These are phyloP conservation scores for Heliconius himera DNA, from an alignment of 1,140 invertebrate species.

Conservation along the genomic window DNA sequence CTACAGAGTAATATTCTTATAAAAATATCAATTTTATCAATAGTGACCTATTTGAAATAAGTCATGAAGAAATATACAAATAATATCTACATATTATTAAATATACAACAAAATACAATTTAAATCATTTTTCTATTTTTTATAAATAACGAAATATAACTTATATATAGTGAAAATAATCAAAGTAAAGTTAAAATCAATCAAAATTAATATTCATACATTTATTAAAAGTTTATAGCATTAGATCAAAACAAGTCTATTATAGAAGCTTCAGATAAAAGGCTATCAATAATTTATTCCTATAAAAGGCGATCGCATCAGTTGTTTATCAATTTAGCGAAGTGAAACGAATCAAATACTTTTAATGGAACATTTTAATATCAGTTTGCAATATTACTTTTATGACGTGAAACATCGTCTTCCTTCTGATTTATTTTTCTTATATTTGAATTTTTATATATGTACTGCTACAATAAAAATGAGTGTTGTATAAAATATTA, in stretches of 20 bases:
- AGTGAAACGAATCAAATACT: slow-evolving; percentile 19
- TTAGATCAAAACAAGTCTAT: slow-evolving; percentile 38
- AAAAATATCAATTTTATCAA: no score
- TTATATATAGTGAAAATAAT: background rate
- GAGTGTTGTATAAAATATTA: no score
- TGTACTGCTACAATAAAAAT: background rate
- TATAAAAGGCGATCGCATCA: slow-evolving; percentile 33
- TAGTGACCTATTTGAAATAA: background rate
- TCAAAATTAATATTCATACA: slow-evolving; percentile 19
- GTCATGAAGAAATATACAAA: background rate
- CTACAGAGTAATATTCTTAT: background rate
- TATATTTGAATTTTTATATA: background rate
- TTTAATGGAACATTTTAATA: slow-evolving; percentile 15
- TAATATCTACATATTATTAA: background rate
- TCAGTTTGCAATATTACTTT: background rate
- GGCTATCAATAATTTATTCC: slow-evolving; percentile 37
- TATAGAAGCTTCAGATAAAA: slow-evolving; percentile 33
- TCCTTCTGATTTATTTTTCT: background rate
- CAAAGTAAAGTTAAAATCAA: background rate
- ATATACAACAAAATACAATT: no score
- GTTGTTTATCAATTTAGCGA: slow-evolving; percentile 30
- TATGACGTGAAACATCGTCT: background rate
- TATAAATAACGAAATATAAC: background rate
- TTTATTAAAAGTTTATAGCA: slow-evolving; percentile 33
- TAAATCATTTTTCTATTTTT: no score